Evolutionary conservation across 2,888 invertebrate genomes (phyloP).

Genomic region (Chesias legatella): DNA sequence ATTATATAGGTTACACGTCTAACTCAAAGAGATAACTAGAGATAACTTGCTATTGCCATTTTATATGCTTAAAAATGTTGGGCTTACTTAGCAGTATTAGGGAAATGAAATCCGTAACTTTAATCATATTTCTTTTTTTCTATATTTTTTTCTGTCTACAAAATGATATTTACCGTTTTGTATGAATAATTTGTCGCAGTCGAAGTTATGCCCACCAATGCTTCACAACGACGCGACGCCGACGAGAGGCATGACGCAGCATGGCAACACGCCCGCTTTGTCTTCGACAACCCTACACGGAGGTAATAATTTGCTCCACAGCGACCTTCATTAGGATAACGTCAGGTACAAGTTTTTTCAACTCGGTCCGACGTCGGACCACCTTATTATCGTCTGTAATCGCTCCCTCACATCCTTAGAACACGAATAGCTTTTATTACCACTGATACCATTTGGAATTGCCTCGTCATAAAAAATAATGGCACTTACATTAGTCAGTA

Average conservation of each 20-base stretch:
- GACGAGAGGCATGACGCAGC: not conserved
- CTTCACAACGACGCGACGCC: no score
- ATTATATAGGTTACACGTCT: no score
- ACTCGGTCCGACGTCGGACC: slow-evolving; percentile 42
- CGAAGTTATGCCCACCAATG: no score
- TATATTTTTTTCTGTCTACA: no score
- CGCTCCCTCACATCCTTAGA: slow-evolving; percentile 40
- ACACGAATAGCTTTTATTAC: slow-evolving; percentile 51
- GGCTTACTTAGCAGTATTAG: no score
- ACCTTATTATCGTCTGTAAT: slow-evolving; percentile 56
- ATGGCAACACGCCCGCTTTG: not conserved
- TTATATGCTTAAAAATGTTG: no score
- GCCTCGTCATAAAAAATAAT: slow-evolving; percentile 30
- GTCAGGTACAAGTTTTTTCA: slow-evolving; percentile 69
- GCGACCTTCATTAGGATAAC: slow-evolving; percentile 61
- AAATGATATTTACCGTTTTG: no score
- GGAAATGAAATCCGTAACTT: no score
- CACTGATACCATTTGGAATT: slow-evolving; percentile 34
- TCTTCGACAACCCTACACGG: slow-evolving; percentile 26
- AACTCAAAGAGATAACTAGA: no score
- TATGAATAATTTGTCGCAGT: no score
- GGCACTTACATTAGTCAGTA: slow-evolving; percentile 22
- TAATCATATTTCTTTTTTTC: no score
- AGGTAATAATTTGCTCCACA: slow-evolving; percentile 50
- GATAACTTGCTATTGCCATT: no score